phyloP scores from a whole-genome alignment of 64 coral and sea anemone genomes.

The Orbicella faveolata region DNA sequence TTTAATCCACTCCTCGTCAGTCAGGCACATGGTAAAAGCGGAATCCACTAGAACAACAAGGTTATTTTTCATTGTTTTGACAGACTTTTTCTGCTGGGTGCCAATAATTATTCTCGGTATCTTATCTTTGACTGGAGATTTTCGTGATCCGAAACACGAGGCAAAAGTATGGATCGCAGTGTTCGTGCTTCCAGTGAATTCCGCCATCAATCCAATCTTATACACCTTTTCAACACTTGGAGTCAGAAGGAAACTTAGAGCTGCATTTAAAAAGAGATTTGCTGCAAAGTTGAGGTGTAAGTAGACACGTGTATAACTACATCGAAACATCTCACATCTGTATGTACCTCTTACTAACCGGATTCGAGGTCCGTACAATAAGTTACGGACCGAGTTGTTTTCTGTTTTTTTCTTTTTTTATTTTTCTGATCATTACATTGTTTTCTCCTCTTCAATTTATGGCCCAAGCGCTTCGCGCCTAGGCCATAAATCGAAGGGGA shows the following conservation, averaged over 20 bases:
- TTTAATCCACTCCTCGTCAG: not conserved
- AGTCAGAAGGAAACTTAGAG: conserved; percentile 1
- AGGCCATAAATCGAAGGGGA: no score
- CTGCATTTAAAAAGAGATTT: not conserved
- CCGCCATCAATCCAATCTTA: conserved; percentile 52
- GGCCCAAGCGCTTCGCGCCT: no score
- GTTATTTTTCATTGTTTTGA: conserved; percentile 45
- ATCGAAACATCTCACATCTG: no score
- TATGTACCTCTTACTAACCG: no score
- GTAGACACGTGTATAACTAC: not conserved
- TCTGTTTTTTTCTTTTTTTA: no score
- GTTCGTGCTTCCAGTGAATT: conserved; percentile 50
- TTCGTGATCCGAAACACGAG: conserved; percentile 33
- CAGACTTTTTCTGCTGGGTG: conserved; percentile 57
- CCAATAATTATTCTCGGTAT: conserved; percentile 37
- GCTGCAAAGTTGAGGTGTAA: not conserved
- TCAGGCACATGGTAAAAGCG: not conserved
- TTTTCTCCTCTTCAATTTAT: no score
- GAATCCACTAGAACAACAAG: conserved; percentile 28
- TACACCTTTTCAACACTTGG: conserved; percentile 44
- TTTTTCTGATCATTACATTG: no score
- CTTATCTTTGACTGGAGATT: conserved; percentile 48
- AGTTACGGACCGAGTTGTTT: no score
- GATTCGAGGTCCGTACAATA: no score
- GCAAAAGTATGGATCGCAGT: conserved; percentile 44